Conservation (phyloP, 1,140 invertebrate genomes). For the Drosophila teissieri region DNA sequence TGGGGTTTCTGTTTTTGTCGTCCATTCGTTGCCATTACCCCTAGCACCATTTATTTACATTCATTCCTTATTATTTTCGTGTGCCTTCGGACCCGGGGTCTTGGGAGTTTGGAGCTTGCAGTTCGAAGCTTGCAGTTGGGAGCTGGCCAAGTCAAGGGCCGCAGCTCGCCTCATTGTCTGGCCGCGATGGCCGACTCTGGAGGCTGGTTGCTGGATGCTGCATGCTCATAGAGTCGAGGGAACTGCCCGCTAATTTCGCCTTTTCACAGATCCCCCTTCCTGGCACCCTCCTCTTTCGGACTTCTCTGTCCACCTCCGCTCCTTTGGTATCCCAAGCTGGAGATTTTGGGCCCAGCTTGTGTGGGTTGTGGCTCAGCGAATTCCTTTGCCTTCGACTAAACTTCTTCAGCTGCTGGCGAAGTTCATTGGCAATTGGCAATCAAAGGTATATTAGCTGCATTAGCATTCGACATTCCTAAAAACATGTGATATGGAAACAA, state of each 20-base stretch:
- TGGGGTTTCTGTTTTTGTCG: constrained; percentile 56
- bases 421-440: not conserved
- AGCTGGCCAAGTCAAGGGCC: constrained; percentile 69
- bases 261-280: constrained; percentile 66
- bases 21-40: constrained; percentile 62
- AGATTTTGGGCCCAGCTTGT: constrained; percentile 44
- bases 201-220: not conserved
- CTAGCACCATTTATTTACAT: constrained; percentile 76
- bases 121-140: constrained; percentile 10
- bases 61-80: constrained; percentile 55
- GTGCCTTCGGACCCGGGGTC: constrained; percentile 7
- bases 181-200: constrained; percentile 44
- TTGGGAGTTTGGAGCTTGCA: not conserved
- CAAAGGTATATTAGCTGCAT: not conserved
- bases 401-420: constrained; percentile 13
- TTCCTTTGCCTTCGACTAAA: constrained; percentile 22
- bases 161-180: constrained; percentile 76
- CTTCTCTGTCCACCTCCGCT: constrained; percentile 21
- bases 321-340: constrained; percentile 36
- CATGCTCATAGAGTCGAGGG: constrained; percentile 15
- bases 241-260: constrained; percentile 73
- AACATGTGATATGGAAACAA: not conserved
- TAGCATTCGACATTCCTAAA: not conserved
- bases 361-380: constrained; percentile 56
- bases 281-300: not conserved